Base-by-base conservation (phyloP, 2,113 vertebrate species). In the Struthio camelus region DNA sequence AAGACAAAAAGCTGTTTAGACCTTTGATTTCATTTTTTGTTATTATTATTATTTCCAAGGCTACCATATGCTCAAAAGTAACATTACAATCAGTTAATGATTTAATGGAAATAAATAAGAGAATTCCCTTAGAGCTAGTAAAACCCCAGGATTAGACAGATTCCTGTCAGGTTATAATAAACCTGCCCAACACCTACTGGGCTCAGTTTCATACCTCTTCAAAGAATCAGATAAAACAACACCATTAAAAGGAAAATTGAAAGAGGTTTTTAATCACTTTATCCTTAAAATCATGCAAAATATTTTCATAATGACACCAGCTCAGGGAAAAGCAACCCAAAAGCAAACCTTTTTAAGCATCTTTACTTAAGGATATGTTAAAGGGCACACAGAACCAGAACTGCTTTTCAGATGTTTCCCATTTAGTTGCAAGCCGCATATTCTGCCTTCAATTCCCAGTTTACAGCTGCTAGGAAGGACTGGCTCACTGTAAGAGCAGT, bases 131-230 rank as follows among this genome's bases (percentile, higher is more conserved):
- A 88, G 77, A 90, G 82, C 46, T 89, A 81, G 67, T 96, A 95
- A 94, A 96, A 67, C 87, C 75, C 64, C 71, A 96, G 80, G 91
- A 94, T 96, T 90, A 97, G 85, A 91, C 48, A 93, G 51, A 95
- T 94, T 96, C 93, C 64, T 97, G 86, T 94, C 64, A 87, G 80
- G 85, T 91, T 97, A 83, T 97, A 89, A 96, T 94, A 97, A 97
- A 94, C 64, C 59, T 93, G 93, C 78, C 50, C 61, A 87, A 87
- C 92, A 94, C 87, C 96, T 97, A 97, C 92, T 89, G 93, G 89
- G 94, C 78, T 82, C 83, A 94, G 90, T 93, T 94, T 96, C 92
- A 89, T 93, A 76, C 69, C 34, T 87, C 65, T 94, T 93, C 92
- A 94, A 96, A 95, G 82, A 90, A 76, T 93, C 70, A 61, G 71